A percentile compares a stretch with the other conserved stretches of the same genome.
These are phyloP conservation scores for Eurystomus gularis DNA, from an alignment of 2,113 vertebrate genomes.

Conservation along the genomic window DNA sequence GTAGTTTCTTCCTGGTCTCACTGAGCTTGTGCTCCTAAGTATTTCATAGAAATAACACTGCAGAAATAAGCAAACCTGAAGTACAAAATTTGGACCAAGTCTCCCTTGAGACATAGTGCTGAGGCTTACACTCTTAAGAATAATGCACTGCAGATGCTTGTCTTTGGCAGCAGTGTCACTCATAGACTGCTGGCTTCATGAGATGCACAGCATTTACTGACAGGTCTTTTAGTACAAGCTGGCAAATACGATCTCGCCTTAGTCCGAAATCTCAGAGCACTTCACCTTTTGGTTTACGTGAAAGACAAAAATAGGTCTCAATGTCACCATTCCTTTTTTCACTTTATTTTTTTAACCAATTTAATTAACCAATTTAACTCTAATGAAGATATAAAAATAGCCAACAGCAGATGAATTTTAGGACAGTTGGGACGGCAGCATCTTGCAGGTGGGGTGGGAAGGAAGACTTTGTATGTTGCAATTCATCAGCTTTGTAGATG, in stretches of 20 bases:
- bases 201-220: background rate
- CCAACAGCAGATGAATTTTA: background rate
- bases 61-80: conserved; percentile 12
- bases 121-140: background rate
- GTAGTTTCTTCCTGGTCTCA: background rate
- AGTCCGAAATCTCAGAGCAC: background rate
- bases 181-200: background rate
- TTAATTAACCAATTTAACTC: background rate
- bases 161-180: background rate
- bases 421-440: background rate
- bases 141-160: background rate
- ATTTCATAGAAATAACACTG: conserved; percentile 11
- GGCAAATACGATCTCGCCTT: background rate
- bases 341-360: background rate
- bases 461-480: background rate
- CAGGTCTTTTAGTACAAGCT: background rate
- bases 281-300: background rate
- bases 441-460: background rate
- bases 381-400: background rate
- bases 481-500: background rate
- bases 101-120: background rate
- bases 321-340: background rate
- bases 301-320: background rate
- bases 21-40: background rate
- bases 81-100: background rate